phyloP scores from a whole-genome alignment of 2,113 vertebrate species.

The Pangasianodon gigas region DNA sequence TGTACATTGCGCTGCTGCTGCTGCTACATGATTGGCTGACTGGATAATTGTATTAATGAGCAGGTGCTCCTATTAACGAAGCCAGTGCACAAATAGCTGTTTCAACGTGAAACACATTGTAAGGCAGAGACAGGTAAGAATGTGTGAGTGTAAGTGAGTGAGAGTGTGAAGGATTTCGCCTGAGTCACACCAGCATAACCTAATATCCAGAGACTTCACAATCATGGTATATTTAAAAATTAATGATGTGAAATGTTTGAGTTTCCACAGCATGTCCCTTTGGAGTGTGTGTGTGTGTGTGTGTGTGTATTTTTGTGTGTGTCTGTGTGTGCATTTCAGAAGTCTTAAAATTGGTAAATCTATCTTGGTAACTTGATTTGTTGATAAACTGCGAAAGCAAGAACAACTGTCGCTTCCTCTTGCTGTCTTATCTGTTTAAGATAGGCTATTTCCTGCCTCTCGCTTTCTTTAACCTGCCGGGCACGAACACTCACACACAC shows the following conservation, averaged over 20 bases:
- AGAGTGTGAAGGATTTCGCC: constrained; percentile 23
- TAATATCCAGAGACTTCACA: constrained; percentile 40
- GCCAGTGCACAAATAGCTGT: neutral
- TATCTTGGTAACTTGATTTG: constrained; percentile 49
- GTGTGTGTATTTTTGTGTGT: neutral
- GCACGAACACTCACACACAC: constrained; percentile 22
- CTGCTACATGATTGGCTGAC: neutral
- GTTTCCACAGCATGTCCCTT: constrained; percentile 34
- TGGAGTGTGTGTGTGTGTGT: neutral
- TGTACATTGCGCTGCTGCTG: neutral
- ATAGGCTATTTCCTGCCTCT: constrained; percentile 49
- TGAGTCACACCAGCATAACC: constrained; percentile 15
- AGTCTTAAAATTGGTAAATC: constrained; percentile 16
- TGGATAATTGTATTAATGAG: neutral
- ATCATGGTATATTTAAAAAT: constrained; percentile 38
- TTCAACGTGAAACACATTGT: neutral
- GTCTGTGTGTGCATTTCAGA: neutral
- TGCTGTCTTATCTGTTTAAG: constrained; percentile 52
- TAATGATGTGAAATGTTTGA: constrained; percentile 4
- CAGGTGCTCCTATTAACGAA: neutral
- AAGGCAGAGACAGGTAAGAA: neutral
- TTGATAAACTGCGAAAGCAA: constrained; percentile 42
- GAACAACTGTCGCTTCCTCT: constrained; percentile 5
- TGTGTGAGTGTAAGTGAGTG: neutral
- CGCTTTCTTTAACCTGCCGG: neutral